Conservation (phyloP, 2,113 vertebrate species). For the Mormoops blainvillei region DNA sequence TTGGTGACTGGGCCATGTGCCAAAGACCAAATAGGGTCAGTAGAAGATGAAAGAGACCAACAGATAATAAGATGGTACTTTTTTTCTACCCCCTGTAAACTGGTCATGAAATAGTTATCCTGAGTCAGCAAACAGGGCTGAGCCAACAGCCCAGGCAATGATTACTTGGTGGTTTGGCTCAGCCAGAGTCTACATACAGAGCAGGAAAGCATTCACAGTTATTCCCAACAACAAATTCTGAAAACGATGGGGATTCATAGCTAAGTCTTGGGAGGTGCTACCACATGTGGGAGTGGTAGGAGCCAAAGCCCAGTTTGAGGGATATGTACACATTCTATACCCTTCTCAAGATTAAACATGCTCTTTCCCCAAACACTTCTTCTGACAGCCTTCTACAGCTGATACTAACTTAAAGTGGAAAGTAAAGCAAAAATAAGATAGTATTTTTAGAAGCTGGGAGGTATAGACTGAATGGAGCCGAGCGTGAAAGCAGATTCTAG, state of each 20-base stretch:
- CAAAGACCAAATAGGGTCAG: not conserved
- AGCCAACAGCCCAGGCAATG: not conserved
- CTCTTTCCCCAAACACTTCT: not conserved
- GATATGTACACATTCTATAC: slow-evolving; percentile 15
- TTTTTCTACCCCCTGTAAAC: not conserved
- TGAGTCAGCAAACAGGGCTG: not conserved
- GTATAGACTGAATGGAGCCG: not conserved
- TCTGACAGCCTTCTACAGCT: slow-evolving; percentile 39
- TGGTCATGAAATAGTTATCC: not conserved
- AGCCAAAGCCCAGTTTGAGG: not conserved
- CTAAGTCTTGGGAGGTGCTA: not conserved
- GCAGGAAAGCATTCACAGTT: not conserved
- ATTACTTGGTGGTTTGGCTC: not conserved
- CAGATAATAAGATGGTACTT: not conserved
- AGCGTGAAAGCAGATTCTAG: slow-evolving; percentile 56
- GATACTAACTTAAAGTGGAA: slow-evolving; percentile 52
- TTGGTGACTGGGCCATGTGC: not conserved
- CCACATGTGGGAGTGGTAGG: not conserved
- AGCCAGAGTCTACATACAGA: not conserved
- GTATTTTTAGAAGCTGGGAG: slow-evolving; percentile 59
- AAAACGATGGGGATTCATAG: not conserved
- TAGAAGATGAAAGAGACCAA: not conserved
- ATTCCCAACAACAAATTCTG: not conserved
- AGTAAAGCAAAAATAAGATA: slow-evolving; percentile 49
- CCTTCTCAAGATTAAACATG: not conserved